These are phyloP conservation scores for Rhysida immarginata DNA, from an alignment of 1,140 invertebrate genomes.

Conservation along the genomic window DNA sequence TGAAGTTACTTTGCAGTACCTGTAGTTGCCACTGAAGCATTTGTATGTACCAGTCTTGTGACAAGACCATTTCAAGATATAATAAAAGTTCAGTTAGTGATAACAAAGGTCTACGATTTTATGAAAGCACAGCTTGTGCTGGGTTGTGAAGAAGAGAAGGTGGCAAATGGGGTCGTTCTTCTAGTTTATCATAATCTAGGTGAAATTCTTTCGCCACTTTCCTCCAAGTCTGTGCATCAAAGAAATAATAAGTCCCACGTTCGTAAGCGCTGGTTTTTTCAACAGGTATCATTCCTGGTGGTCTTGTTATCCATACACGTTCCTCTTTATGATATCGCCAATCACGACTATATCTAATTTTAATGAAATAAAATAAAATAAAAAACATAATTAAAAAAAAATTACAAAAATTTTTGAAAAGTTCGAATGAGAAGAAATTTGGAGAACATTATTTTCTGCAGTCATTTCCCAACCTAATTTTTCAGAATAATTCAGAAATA, in stretches of 20 bases:
- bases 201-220: conserved; percentile 90
- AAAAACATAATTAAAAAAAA: too few species aligned
- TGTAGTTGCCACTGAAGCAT: too few species aligned
- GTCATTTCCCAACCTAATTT: too few species aligned
- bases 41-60: too few species aligned
- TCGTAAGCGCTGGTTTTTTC: conserved; percentile 93
- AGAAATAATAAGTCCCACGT: conserved; percentile 96
- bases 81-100: too few species aligned
- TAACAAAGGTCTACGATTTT: background rate
- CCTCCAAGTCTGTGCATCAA: conserved; percentile 92
- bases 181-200: conserved; percentile 93
- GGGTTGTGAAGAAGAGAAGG: background rate
- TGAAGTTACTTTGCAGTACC: too few species aligned
- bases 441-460: too few species aligned
- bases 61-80: too few species aligned
- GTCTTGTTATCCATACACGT: conserved; percentile 96
- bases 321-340: conserved; percentile 99
- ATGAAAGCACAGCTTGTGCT: background rate
- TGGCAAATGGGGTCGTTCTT: conserved; percentile 50
- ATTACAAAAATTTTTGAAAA: too few species aligned
- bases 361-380: background rate
- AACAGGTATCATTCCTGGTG: conserved; percentile 73
- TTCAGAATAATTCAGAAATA: too few species aligned
- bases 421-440: too few species aligned
- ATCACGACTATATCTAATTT: conserved; percentile 71